Evolutionary conservation across 2,888 invertebrate genomes (phyloP).

Genomic region (Drosophila vallismaia): DNA sequence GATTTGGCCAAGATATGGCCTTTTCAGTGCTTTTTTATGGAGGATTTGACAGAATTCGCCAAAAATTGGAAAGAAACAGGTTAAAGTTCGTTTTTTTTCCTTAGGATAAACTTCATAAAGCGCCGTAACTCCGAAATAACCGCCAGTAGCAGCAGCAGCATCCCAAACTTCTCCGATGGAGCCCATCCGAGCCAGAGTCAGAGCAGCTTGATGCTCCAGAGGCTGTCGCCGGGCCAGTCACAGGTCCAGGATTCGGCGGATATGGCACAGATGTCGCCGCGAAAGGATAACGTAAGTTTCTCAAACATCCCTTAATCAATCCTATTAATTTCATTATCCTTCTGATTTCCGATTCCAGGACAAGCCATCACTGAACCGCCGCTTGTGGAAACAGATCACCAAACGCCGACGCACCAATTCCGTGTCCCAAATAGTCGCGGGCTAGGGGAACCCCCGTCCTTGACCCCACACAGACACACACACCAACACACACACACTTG

Average conservation of each 20-base stretch:
- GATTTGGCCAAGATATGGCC: neutral
- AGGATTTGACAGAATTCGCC: neutral
- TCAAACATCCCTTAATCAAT: too few relatives aligned
- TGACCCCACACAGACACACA: neutral
- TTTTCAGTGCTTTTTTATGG: neutral
- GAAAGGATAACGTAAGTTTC: slow-evolving; percentile 83
- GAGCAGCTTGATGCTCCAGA: slow-evolving; percentile 66
- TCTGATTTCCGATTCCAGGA: slow-evolving; percentile 85
- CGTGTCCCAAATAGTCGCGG: slow-evolving; percentile 83
- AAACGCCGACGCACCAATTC: slow-evolving; percentile 87
- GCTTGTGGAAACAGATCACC: slow-evolving; percentile 92
- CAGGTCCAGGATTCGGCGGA: slow-evolving; percentile 60
- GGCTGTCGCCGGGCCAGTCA: slow-evolving; percentile 45
- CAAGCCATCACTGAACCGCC: slow-evolving; percentile 90
- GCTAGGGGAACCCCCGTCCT: slow-evolving; percentile 57
- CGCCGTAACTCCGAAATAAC: slow-evolving; percentile 83
- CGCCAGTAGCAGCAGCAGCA: slow-evolving; percentile 69
- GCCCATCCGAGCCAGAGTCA: slow-evolving; percentile 72
- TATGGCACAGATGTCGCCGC: slow-evolving; percentile 80
- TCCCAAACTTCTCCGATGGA: slow-evolving; percentile 81
- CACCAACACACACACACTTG: neutral
- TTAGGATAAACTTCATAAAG: slow-evolving; percentile 83
- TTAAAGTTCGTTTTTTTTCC: neutral
- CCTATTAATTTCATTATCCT: too few relatives aligned
- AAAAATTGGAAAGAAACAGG: too few relatives aligned